Evolutionary conservation across 2,113 vertebrate species (phyloP).

Genomic region (Hymenochirus boettgeri): DNA sequence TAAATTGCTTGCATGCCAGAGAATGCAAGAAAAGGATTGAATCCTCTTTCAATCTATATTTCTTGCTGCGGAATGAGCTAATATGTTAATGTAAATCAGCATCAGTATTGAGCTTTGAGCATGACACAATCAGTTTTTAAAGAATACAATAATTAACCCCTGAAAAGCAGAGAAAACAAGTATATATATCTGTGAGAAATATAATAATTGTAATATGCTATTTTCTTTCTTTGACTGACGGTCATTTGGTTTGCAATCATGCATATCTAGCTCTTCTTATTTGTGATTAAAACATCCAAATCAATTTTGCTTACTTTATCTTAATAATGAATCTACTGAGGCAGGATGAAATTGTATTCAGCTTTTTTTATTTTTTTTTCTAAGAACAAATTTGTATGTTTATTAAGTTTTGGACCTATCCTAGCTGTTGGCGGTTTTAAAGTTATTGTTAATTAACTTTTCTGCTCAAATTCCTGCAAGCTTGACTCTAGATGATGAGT

Average conservation of each 20-base stretch:
- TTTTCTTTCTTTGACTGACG: slow-evolving; percentile 17
- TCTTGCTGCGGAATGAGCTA: too few relatives aligned
- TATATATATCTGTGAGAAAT: too few relatives aligned
- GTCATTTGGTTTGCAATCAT: slow-evolving; percentile 19
- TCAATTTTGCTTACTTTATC: slow-evolving; percentile 56
- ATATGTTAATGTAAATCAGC: too few relatives aligned
- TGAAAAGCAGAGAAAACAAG: too few relatives aligned
- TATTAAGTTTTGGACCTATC: slow-evolving; percentile 38
- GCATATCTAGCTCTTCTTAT: slow-evolving; percentile 21
- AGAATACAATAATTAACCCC: too few relatives aligned
- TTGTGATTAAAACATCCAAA: slow-evolving; percentile 53
- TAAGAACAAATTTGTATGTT: slow-evolving; percentile 20
- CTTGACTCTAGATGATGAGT: slow-evolving; percentile 52
- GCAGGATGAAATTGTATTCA: slow-evolving; percentile 43
- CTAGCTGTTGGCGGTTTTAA: slow-evolving; percentile 46
- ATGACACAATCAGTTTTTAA: too few relatives aligned
- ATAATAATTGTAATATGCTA: too few relatives aligned
- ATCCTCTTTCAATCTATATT: too few relatives aligned
- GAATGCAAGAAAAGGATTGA: too few relatives aligned
- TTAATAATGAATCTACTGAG: slow-evolving; percentile 51
- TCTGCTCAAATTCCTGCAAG: slow-evolving; percentile 55
- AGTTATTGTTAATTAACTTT: slow-evolving; percentile 61
- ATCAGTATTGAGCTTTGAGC: too few relatives aligned
- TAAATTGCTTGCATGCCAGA: too few relatives aligned
- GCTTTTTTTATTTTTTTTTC: slow-evolving; percentile 42